Percentiles rank a stretch among this genome's conserved stretches.
Evolutionary conservation across 2,888 invertebrate genomes (phyloP).

Genomic region (Drosophila maculinotata): DNA sequence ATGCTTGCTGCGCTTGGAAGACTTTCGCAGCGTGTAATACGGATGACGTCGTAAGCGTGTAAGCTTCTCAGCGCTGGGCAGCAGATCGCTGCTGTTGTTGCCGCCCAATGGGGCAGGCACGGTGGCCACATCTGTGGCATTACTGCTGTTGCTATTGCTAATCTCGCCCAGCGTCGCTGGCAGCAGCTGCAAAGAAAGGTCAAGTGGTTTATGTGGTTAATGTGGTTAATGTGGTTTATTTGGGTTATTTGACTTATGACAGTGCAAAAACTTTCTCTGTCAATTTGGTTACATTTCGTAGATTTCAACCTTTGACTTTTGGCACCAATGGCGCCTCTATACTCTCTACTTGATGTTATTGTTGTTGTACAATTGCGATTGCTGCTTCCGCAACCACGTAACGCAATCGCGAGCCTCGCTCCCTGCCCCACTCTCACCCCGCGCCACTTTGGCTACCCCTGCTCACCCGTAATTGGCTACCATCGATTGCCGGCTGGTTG

Average conservation of each 20-base stretch:
- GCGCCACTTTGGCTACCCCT: background rate
- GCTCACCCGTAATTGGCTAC: conserved; percentile 43
- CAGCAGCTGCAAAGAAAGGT: conserved; percentile 36
- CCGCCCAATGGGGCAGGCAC: background rate
- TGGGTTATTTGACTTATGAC: background rate
- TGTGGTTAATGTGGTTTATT: conserved; percentile 4
- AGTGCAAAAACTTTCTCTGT: conserved; percentile 34
- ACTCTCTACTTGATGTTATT: conserved; percentile 12
- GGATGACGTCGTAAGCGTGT: conserved; percentile 82
- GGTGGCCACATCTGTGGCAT: conserved; percentile 19
- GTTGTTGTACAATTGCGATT: conserved; percentile 2
- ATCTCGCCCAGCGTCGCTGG: conserved; percentile 25
- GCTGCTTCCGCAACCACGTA: conserved; percentile 49
- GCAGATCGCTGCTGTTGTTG: conserved; percentile 20
- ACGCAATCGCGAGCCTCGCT: conserved; percentile 24
- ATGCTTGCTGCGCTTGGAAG: conserved; percentile 71
- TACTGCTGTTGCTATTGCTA: conserved; percentile 27
- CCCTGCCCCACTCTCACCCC: background rate
- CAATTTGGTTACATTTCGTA: conserved; percentile 34
- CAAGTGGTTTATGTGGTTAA: conserved; percentile 23
- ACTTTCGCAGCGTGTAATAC: conserved; percentile 57
- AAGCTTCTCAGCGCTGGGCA: conserved; percentile 75
- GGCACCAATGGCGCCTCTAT: background rate
- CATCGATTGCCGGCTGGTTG: conserved; percentile 35
- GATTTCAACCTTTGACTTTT: conserved; percentile 50